phyloP scores from a whole-genome alignment of 92 coral and sea anemone genomes.

The Paramuricea clavata region DNA sequence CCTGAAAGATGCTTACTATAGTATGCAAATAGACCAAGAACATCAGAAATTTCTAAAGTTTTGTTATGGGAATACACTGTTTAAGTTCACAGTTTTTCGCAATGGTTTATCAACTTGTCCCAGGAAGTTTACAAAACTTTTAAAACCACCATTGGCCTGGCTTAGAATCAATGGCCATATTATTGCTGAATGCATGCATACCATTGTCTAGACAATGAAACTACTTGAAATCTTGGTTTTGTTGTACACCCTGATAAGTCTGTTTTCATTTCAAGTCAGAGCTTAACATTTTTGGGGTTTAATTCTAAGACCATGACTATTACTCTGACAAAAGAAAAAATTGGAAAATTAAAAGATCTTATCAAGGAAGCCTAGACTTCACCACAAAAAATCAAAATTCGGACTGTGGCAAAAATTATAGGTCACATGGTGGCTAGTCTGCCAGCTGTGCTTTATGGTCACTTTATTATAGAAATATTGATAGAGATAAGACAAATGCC shows the following conservation, averaged over 20 bases:
- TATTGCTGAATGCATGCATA: not conserved
- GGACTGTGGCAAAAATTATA: slow-evolving; percentile 62
- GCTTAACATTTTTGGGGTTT: slow-evolving; percentile 62
- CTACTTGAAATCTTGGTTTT: slow-evolving; percentile 54
- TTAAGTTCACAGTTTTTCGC: not conserved
- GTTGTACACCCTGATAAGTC: slow-evolving; percentile 66
- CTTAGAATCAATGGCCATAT: slow-evolving; percentile 42
- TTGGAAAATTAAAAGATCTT: no score
- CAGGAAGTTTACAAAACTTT: slow-evolving; percentile 69
- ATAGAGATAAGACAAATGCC: slow-evolving; percentile 64
- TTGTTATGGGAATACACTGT: not conserved
- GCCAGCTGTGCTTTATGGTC: slow-evolving; percentile 71
- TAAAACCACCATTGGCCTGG: slow-evolving; percentile 70
- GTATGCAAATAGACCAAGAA: not conserved
- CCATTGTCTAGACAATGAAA: not conserved
- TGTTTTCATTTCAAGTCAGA: slow-evolving; percentile 56
- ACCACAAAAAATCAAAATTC: slow-evolving; percentile 22
- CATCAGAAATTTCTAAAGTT: slow-evolving; percentile 1
- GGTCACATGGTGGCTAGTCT: slow-evolving; percentile 72
- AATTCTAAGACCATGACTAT: not conserved
- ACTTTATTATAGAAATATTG: slow-evolving; percentile 63
- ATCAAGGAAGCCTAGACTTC: not conserved
- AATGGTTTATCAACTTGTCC: slow-evolving; percentile 69
- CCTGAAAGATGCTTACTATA: not conserved
- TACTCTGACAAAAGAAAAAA: not conserved